These are phyloP conservation scores for Muntiacus reevesi DNA, from an alignment of 2,113 vertebrate species.

Conservation along the genomic window DNA sequence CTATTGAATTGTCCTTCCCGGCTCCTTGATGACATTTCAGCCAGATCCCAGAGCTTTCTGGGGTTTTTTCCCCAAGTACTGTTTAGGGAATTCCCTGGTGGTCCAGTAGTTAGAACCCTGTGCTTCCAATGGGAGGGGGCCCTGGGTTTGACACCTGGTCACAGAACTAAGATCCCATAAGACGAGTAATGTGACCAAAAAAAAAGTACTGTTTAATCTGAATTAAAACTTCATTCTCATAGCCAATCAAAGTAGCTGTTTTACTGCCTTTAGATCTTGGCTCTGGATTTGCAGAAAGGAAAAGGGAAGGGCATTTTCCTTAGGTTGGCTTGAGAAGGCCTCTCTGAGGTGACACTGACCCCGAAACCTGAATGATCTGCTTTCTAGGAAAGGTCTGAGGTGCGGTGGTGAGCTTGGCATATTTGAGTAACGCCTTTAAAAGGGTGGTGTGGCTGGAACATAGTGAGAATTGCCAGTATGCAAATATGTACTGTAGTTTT, in stretches of 20 bases:
- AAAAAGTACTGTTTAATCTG: neutral
- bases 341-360: neutral
- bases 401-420: neutral
- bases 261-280: neutral
- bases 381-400: neutral
- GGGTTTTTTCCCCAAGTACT: neutral
- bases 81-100: neutral
- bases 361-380: neutral
- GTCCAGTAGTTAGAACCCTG: neutral
- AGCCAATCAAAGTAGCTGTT: neutral
- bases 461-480: neutral
- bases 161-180: neutral
- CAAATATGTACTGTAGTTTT: neutral
- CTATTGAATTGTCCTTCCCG: conserved; percentile 19
- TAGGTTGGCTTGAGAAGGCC: neutral
- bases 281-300: neutral
- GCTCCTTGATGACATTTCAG: conserved; percentile 4
- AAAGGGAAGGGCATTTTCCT: neutral
- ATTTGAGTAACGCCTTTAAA: neutral
- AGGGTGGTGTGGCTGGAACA: neutral
- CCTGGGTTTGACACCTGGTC: neutral
- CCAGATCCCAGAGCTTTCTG: neutral
- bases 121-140: neutral
- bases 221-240: conserved; percentile 1
- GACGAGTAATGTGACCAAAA: neutral